Evolutionary conservation across 2,113 vertebrate species (phyloP), one percentile per base, ranked within the genome.

Genomic region (Peromyscus polionotus): DNA sequence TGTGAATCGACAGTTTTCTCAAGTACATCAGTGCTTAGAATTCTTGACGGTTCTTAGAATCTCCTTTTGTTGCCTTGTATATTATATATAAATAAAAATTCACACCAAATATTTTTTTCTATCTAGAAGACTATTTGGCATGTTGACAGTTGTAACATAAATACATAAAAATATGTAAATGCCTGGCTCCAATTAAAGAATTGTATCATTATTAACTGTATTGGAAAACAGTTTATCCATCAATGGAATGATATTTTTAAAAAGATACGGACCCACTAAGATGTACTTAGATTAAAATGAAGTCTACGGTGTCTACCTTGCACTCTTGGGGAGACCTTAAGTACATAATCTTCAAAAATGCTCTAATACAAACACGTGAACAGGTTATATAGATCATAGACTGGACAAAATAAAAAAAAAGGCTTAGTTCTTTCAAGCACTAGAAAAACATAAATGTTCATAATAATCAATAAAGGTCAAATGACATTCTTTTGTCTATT

Each of bases 61-160:
- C 33, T 98, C 61, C 97, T 63, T 73, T 26, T 72, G 26, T 91
- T 10, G 84, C 5, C 39, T 19, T 93, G 5, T 59, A 84, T 42
- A 92, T 92, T 72, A 91, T 22, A 93, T 70, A 68, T 5, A 86
- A 93, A 94, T 89, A 63, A 93, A 95, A 92, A 91, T 42, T 94
- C 51, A 90, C 63, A 88, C 26, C 57, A 95, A 94, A 97, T 92
- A 96, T 98, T 97, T 97, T 88, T 88, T 93, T 97, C 83, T 85
- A 61, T 54, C 72, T 67, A 85, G 67, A 90, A 90, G 91, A 94
- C 14, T 81, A 20, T 88, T 81, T 93, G 87, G 39, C 93, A 96
- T 93, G 83, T 96, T 97, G 96, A 65, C 89, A 94, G 24, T 85
- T 94, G 42, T 88, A 94, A 76, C 3, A 31, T 68, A 97, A 73